Evolutionary conservation across 2,888 invertebrate species (phyloP), one percentile per base, ranked within the genome.

Genomic region (Ormia ochracea): DNA sequence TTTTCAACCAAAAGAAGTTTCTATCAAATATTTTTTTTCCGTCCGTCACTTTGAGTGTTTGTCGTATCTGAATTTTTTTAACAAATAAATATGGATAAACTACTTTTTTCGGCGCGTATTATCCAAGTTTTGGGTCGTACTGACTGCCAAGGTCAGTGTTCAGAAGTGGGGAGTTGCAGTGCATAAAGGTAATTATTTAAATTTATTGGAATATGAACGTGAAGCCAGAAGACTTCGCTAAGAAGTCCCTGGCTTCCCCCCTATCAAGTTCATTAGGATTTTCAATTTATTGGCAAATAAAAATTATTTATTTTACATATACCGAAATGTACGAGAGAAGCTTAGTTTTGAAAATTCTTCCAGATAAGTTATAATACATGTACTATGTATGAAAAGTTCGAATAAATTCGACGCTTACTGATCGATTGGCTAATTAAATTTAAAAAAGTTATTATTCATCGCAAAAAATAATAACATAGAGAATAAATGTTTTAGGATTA

Each of bases 101-200:
- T 95, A 85, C 94, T 94, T 85, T 95, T 96, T 90, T 92, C 94
- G 85, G 96, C 96, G 84, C 94, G 96, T 91, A 98, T 99, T 75
- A 96, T 97, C 84, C 98, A 98, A 92, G 96, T 99, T 87, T 92
- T 99, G 88, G 99, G 99, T 80, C 95, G 99, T 88, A 99, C 99
- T 82, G 99, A 99, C 81, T 99, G 98, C 86, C 99, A 99, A 91
- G 99, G 99, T 86, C 99, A 99, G 91, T 99, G 99, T 95, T 99
- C 99, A 78, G 99, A 99, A 92, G 98, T 98, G 82, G 96, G 98
- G 90, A 98, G 99, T 99, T 82, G 99, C 99, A 76, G 99, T 99
- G 54, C 93, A 99, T 85, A 99, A 99, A 91, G 99, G 98, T 75
- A 99, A 99, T 90, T 97, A 99, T 90, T 93, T 99, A 83, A 99